Conservation (phyloP, 1,140 invertebrate genomes). For the Drosophila pruinosa region DNA sequence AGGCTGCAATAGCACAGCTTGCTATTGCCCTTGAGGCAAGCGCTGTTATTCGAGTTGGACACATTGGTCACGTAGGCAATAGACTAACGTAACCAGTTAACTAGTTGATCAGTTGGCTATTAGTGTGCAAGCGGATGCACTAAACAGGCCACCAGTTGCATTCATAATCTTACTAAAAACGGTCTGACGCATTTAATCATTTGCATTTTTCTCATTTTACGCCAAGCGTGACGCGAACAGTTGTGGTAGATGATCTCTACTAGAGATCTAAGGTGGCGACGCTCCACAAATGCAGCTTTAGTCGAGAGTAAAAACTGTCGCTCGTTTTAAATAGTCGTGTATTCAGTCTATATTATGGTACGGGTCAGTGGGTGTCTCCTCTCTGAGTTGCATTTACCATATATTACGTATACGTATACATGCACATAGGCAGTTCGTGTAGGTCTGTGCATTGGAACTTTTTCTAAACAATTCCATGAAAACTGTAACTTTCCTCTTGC, state of each 20-base stretch:
- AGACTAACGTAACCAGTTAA: constrained; percentile 53
- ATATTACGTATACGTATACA: not conserved
- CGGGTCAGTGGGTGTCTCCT: constrained; percentile 8
- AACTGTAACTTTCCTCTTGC: not conserved
- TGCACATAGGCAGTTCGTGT: not conserved
- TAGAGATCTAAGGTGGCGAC: no score
- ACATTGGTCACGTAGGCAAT: constrained; percentile 64
- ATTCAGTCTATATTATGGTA: not conserved
- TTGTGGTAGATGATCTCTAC: no score
- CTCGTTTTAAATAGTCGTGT: not conserved
- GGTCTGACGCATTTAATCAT: constrained; percentile 9
- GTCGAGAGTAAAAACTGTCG: not conserved
- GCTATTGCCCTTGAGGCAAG: not conserved
- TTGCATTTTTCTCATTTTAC: constrained; percentile 29
- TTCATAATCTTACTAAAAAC: not conserved
- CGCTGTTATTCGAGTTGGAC: not conserved
- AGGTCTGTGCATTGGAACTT: constrained; percentile 1
- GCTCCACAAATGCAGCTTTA: not conserved
- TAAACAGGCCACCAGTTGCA: not conserved
- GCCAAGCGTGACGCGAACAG: not conserved
- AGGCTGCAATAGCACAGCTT: not conserved
- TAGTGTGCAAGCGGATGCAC: not conserved
- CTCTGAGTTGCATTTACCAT: not conserved
- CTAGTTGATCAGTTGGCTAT: not conserved
- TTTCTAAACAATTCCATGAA: not conserved